Conservation (phyloP, 2,888 invertebrate species). For the Melinaea menophilus region DNA sequence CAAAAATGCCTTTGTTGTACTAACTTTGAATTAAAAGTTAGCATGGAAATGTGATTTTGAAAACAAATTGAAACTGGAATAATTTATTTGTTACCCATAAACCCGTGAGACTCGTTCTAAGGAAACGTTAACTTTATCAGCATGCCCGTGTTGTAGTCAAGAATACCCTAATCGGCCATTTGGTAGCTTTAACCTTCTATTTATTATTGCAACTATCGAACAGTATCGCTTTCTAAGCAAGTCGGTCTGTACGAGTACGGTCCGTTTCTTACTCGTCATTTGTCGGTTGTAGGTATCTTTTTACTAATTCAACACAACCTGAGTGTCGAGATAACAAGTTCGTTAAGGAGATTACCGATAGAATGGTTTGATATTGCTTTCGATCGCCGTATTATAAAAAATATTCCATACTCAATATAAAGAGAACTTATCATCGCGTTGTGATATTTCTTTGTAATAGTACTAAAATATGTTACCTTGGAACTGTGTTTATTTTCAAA, state of each 20-base stretch:
- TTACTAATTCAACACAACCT: constrained; percentile 70
- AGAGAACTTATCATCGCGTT: too few relatives aligned
- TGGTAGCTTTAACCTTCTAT: constrained; percentile 37
- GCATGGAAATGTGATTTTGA: constrained; percentile 52
- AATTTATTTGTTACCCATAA: constrained; percentile 56
- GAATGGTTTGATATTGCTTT: constrained; percentile 47
- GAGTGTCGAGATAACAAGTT: constrained; percentile 59
- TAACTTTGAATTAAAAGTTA: constrained; percentile 17
- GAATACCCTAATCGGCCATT: constrained; percentile 43
- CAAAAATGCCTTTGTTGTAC: neutral
- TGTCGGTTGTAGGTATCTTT: constrained; percentile 50
- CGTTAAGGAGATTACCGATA: constrained; percentile 52
- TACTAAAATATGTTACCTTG: too few relatives aligned
- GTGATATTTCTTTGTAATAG: too few relatives aligned
- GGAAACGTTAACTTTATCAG: constrained; percentile 52
- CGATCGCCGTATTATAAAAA: neutral
- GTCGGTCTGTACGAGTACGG: constrained; percentile 46
- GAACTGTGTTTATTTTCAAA: too few relatives aligned
- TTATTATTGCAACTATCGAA: constrained; percentile 62
- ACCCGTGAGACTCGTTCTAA: constrained; percentile 61
- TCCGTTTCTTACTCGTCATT: constrained; percentile 38
- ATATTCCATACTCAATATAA: neutral
- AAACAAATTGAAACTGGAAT: constrained; percentile 30
- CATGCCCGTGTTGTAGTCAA: too few relatives aligned
- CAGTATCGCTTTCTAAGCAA: constrained; percentile 65